A percentile compares a stretch with the other conserved stretches of the same genome.
Conservation (phyloP, 2,888 invertebrate genomes). For the Xylocampa areola region DNA sequence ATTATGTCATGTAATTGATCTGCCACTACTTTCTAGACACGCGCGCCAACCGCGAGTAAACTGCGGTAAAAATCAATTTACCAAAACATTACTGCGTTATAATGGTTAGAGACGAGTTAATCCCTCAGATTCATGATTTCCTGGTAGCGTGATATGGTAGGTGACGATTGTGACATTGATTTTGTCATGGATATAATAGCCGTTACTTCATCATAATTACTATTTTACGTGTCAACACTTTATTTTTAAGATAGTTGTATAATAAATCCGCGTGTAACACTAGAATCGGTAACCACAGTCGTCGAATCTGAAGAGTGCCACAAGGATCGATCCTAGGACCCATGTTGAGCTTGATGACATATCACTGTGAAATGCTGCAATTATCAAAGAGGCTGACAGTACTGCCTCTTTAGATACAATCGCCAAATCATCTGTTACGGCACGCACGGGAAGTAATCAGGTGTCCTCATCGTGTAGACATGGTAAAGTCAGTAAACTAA, state of each 20-base stretch:
- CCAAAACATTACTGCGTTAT: constrained; percentile 36
- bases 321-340: constrained; percentile 13
- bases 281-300: background rate
- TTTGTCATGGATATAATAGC: constrained; percentile 43
- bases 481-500: constrained; percentile 14
- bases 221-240: constrained; percentile 35
- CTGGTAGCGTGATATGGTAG: constrained; percentile 40
- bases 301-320: constrained; percentile 3
- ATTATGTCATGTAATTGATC: constrained; percentile 56
- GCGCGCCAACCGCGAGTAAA: constrained; percentile 36
- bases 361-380: background rate
- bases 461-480: constrained; percentile 16
- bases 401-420: background rate
- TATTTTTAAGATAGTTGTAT: constrained; percentile 16
- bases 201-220: constrained; percentile 39
- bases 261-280: constrained; percentile 9
- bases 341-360: background rate
- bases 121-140: constrained; percentile 49
- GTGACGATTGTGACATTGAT: constrained; percentile 51
- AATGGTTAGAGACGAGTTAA: constrained; percentile 45
- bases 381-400: background rate
- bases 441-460: constrained; percentile 29
- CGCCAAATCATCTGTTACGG: constrained; percentile 26
- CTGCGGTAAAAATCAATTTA: constrained; percentile 54
- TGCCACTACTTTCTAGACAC: constrained; percentile 54